Base-by-base conservation (phyloP, 1,140 invertebrate genomes). In the Drosophila erecta region DNA sequence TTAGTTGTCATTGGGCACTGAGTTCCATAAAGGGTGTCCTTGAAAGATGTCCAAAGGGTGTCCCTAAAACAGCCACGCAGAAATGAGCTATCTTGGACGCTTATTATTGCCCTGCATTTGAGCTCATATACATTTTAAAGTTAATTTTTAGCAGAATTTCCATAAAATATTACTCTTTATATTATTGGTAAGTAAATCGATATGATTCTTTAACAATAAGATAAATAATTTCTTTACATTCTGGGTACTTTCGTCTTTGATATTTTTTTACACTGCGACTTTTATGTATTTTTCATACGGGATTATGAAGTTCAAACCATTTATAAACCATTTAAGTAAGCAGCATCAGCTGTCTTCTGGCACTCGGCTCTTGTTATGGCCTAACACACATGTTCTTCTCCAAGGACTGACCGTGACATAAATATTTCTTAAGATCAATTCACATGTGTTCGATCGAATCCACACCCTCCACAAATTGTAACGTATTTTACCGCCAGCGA, bases 321-420 rank as follows among this genome's bases (percentile, higher is more conserved):
- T 24, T 15, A 51, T 53, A 27, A 65, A 3, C 15, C 33, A 24
- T 17, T 17, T 17, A 38, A 15, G 56, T 6, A 14, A 1, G 5
- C 30, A 65, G 30, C 51, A 67, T 76, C 72, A 75, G 72, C 72
- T 75, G 72, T 65, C 64, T 53, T 44, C 20, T 17, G 20, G 8
- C 20, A 51, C 11, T 30, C 27, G 50, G 11, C 27, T 33, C 2
- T 47, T 50, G 17, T 60, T 30, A 35, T 46, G 10, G 24, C n/a
- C 24, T 3, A 11, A 57, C 53, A 58, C 59, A 65, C 55, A 79
- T 75, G 70, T 71, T 35, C 47, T 30, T 14, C 15, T 53, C 8
- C 15, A 12, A n/a, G 15, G 49, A 22, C 41, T 81, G 78, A 81
- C 79, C 79, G 78, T 81, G 79, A 81, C 79, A 81, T 76, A 81